Base-by-base conservation (phyloP, 1,140 invertebrate species). In the Drosophila bocqueti region DNA sequence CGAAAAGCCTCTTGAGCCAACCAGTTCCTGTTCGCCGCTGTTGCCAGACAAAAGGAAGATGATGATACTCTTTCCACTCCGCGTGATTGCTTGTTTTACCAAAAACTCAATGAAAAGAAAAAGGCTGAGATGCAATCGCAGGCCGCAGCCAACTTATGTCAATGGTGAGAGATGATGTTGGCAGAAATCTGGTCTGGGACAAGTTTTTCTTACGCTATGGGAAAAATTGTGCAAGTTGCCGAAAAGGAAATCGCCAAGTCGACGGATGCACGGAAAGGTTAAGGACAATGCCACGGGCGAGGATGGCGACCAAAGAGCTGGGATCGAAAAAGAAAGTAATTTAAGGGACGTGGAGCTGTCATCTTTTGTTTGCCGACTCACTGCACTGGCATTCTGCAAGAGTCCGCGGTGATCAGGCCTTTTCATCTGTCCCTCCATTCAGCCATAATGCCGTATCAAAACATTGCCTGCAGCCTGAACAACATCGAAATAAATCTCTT, bases 31-130 rank as follows among this genome's bases (percentile, higher is more conserved):
- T 60, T 85, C 64, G 42, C 15, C 26, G 38, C 15, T 40, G n/a
- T 10, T 10, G 68, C 55, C 71, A 85, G 83, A 84, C 82, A 84
- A 84, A 84, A 84, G 82, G 82, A 84, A 84, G 82, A 81, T 85
- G 82, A 84, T 85, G 82, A 71, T 78, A 84, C 62, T 66, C 63
- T 80, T 58, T 80, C 60, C 58, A 57, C 31, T 42, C 57, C 38
- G 13, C 66, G 36, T n/a, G 45, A 66, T 83, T 40, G 42, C 45
- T 68, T 58, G 43, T 42, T 74, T 61, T 57, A 40, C 71, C 69
- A 61, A 74, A 52, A 52, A 31, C 4, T 15, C 16, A 58, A 42
- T 43, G 40, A 54, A 52, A 40, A 16, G 42, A 45, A 31, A 42
- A 43, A 45, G 21, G 29, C 60, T 26, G 26, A 62, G 58, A 62